Conservation (phyloP, 2,113 vertebrate species). For the Odontophorus gujanensis region DNA sequence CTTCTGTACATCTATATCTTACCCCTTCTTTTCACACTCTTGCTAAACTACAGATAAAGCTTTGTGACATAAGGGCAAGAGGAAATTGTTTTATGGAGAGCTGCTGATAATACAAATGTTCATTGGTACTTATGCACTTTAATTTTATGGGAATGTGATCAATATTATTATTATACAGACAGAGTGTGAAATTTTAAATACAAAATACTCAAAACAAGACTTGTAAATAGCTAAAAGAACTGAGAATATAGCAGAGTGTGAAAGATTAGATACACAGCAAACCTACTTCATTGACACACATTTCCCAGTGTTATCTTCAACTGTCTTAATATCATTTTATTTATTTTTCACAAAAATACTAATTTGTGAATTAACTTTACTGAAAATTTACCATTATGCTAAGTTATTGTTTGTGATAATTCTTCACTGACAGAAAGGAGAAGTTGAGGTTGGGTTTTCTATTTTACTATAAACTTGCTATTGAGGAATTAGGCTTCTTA, state of each 20-base stretch:
- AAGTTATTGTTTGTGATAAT: not conserved
- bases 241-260: not conserved
- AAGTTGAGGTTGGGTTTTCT: not conserved
- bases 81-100: not conserved
- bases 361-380: not conserved
- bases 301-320: not conserved
- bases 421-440: not conserved
- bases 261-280: not conserved
- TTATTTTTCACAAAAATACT: not conserved
- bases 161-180: not conserved
- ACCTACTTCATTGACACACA: not conserved
- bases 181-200: not conserved
- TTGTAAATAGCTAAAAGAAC: not conserved
- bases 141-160: not conserved
- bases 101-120: fast-evolving
- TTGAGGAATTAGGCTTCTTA: not conserved
- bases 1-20: not conserved
- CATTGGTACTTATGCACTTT: not conserved
- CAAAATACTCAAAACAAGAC: not conserved
- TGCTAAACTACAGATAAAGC: not conserved
- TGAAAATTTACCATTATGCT: not conserved
- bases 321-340: not conserved
- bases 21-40: not conserved
- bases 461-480: not conserved
- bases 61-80: not conserved